phyloP scores from a whole-genome alignment of 2,113 vertebrate species.

The Cynopterus brachyotis region DNA sequence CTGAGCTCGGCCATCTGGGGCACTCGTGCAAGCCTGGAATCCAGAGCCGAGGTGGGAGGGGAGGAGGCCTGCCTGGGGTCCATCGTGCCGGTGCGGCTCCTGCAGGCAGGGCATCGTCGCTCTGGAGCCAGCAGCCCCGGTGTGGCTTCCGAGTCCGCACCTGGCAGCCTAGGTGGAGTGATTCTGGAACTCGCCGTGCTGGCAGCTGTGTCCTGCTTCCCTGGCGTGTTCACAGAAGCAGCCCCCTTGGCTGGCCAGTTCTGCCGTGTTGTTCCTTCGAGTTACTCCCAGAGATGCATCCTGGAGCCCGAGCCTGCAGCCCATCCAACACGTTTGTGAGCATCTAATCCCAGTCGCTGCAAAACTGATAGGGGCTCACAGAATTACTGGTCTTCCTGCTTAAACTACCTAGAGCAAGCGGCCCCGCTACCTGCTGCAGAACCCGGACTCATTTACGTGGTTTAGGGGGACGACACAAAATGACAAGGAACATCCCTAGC shows the following conservation, averaged over 20 bases:
- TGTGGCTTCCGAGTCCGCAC: not conserved
- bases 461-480: not conserved
- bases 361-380: not conserved
- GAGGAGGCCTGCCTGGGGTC: not conserved
- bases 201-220: not conserved
- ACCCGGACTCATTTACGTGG: not conserved
- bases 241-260: not conserved
- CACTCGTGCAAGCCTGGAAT: not conserved
- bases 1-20: not conserved
- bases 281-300: not conserved
- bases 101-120: accelerated
- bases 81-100: accelerated
- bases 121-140: not conserved
- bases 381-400: not conserved
- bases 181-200: not conserved
- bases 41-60: not conserved
- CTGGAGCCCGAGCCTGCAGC: not conserved
- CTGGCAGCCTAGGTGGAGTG: not conserved
- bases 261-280: not conserved
- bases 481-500: not conserved
- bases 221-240: accelerated
- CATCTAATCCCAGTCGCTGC: not conserved
- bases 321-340: not conserved
- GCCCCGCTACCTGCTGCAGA: not conserved
- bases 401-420: not conserved